Evolutionary conservation across 92 coral and sea anemone genomes (phyloP), one percentile per base, ranked within the genome.

Genomic region (Epizoanthus stellaris): DNA sequence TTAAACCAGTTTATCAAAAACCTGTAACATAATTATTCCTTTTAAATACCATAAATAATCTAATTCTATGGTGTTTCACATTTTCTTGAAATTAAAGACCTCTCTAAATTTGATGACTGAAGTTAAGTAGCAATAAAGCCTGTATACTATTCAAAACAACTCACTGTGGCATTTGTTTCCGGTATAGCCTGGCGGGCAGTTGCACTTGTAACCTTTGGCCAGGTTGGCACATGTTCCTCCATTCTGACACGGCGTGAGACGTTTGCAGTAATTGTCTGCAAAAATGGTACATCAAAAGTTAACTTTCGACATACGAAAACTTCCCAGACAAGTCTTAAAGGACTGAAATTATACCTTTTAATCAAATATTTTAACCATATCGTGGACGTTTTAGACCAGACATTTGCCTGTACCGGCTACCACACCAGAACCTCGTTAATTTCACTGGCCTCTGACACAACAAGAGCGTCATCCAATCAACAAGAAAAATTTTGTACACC

Each of bases 121-220:
- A 25, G 1, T 66, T 11, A 25, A 13, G 17, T 30, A 10, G 15
- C 34, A 14, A 4, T 15, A 11, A 30, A 13, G 5, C 38, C 16
- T 39, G 4, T 14, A 1, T 5, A 25, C 15, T 14, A 25, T 13
- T 10, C 40, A 16, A 16, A 25, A 21, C 39, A 9, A 13, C 73
- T 36, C 30, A 68, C 73, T n/a, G 20, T 38, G 73, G 30, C 73
- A 68, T 38, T 20, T 68, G 11, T 68, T 34, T 38, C 73, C 73
- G 2, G 49, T 68, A 19, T 14, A 68, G 15, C 73, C 73, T 4
- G 17, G 2, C 1, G 45, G 73, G 42, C 73, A 68, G 17, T 25
- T 38, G 49, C 73, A 68, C n/a, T 5, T 38, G 23, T 38, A 68
- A 38, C 73, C 19, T 4, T 15, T 38, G 49, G 49, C 49, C 73